Evolutionary conservation across 2,888 invertebrate genomes (phyloP).

Genomic region (Falcaria lacertinaria): DNA sequence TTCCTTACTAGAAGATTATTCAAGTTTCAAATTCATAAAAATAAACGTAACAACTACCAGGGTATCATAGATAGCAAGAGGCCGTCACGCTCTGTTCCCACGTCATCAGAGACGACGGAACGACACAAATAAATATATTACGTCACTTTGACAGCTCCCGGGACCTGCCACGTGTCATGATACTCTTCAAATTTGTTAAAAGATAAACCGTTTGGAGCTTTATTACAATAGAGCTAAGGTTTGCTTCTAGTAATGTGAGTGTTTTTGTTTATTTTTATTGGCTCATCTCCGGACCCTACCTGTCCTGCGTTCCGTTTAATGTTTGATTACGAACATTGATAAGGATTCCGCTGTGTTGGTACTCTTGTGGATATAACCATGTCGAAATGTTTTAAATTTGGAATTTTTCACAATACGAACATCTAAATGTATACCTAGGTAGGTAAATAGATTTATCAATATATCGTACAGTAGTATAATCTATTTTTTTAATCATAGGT

Average conservation of each 20-base stretch:
- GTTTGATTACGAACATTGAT: constrained; percentile 51
- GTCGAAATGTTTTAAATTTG: no score
- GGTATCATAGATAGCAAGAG: constrained; percentile 13
- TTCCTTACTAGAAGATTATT: no score
- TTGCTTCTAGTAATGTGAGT: constrained; percentile 11
- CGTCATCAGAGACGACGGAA: constrained; percentile 47
- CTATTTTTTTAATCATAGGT: no score
- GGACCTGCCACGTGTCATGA: constrained; percentile 62
- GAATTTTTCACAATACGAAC: no score
- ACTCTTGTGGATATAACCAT: constrained; percentile 8
- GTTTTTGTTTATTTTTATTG: constrained; percentile 21
- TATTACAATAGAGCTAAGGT: constrained; percentile 14
- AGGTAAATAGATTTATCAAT: no score
- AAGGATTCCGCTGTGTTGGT: constrained; percentile 16
- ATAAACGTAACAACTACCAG: not conserved
- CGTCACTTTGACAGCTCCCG: constrained; percentile 67
- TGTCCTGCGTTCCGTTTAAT: constrained; percentile 53
- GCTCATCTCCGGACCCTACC: constrained; percentile 41
- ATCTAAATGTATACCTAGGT: no score
- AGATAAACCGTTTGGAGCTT: constrained; percentile 16
- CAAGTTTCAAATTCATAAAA: no score
- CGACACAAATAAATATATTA: constrained; percentile 66
- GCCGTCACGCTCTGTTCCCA: constrained; percentile 36
- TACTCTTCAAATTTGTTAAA: constrained; percentile 42
- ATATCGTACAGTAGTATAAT: no score